Evolutionary conservation across 1,140 invertebrate species (phyloP).

Genomic region (Limonius californicus): DNA sequence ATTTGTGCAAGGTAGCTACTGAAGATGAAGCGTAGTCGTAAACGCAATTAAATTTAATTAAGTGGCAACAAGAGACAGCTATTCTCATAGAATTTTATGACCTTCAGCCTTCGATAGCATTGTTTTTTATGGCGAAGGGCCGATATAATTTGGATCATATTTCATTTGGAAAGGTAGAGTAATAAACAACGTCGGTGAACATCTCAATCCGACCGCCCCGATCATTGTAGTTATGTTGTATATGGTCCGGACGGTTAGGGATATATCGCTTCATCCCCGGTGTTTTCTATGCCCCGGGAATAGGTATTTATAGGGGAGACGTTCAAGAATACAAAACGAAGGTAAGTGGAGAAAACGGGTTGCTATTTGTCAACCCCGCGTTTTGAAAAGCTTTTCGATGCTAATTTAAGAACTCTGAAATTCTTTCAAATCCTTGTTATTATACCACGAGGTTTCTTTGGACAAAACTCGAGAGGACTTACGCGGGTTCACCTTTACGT

Average conservation of each 20-base stretch:
- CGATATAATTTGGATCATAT: constrained; percentile 8
- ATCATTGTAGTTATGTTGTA: constrained; percentile 13
- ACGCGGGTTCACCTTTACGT: too few relatives aligned
- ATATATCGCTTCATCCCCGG: neutral
- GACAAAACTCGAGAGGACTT: too few relatives aligned
- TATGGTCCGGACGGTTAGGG: neutral
- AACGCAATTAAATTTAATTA: constrained; percentile 6
- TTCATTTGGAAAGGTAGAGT: constrained; percentile 5
- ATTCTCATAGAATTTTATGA: constrained; percentile 2
- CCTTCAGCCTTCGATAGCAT: neutral
- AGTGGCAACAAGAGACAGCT: neutral
- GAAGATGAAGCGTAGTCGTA: too few relatives aligned
- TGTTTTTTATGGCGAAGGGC: neutral
- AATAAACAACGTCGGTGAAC: constrained; percentile 9
- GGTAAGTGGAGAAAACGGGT: neutral
- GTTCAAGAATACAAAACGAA: neutral
- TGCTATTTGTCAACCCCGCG: too few relatives aligned
- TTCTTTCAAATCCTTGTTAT: too few relatives aligned
- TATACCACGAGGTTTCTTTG: too few relatives aligned
- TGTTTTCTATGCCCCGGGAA: neutral
- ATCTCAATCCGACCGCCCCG: constrained; percentile 4
- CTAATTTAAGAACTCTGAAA: too few relatives aligned
- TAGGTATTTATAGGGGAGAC: neutral
- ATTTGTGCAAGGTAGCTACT: too few relatives aligned
- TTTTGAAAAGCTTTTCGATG: too few relatives aligned